Evolutionary conservation across 2,797 vertebrate species (phyloP).

Genomic region (Pantherophis alleghaniensis): DNA sequence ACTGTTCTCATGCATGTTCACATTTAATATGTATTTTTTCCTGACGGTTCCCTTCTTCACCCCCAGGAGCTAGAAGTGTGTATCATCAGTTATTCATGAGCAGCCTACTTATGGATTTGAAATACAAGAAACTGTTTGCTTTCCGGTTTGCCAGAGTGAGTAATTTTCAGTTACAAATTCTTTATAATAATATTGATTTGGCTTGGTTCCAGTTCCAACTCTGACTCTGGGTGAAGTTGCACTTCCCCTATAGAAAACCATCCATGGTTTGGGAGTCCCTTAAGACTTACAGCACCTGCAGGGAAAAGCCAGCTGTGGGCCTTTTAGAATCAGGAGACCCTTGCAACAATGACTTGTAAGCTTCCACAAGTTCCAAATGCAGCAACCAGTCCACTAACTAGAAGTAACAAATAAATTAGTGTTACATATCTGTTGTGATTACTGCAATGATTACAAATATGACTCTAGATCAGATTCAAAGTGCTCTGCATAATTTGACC

Average conservation of each 20-base stretch:
- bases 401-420: neutral
- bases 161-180: constrained; percentile 30
- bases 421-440: neutral
- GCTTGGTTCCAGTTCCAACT: neutral
- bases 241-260: neutral
- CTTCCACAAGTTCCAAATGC: neutral
- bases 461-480: neutral
- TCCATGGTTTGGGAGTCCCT: neutral
- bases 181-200: neutral
- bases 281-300: neutral
- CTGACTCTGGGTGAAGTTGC: neutral
- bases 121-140: constrained; percentile 95
- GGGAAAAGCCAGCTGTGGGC: neutral
- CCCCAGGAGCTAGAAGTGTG: constrained; percentile 88
- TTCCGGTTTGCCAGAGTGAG: constrained; percentile 94
- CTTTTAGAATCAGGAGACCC: neutral
- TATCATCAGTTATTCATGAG: constrained; percentile 98
- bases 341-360: neutral
- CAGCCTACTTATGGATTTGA: constrained; percentile 96
- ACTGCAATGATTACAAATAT: neutral
- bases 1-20: neutral
- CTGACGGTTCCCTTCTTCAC: neutral
- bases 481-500: neutral
- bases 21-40: constrained; percentile 23
- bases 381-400: neutral